Base-by-base conservation (phyloP, 2,113 vertebrate species). In the Tupaia chinensis region DNA sequence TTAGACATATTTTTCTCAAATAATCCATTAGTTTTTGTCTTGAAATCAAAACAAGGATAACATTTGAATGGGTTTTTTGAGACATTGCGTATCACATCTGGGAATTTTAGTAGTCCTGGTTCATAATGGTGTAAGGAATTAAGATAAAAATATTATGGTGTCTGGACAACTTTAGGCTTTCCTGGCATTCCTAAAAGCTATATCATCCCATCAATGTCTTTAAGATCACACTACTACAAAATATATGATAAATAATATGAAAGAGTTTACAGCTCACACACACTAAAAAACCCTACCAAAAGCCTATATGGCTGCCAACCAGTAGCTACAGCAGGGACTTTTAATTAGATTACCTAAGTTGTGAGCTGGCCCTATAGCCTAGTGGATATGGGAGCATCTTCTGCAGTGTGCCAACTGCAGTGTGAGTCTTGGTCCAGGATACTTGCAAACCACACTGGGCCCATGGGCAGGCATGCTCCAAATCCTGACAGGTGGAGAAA, bases 181-280 rank as follows among this genome's bases (percentile, higher is more conserved):
- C 19, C 65, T 56, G 2, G 13, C 78, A 29, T 16, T 19, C 91
- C 87, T n/a, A 13, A 83, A 8, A 58, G 19, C 14, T n/a, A 14
- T 72, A 14, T 72, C 32, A 12, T 1, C 3, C 19, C 8, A 15
- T 19, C 3, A 7, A 63, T n/a, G 74, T 2, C 70, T 89, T 87
- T 58, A 22, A 4, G 56, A n/a, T 53, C 19, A 44, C 12, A 15
- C 7, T 74, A 29, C 5, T 34, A 1, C 5, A 6, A 0, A 6
- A 1, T 74, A 69, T 23, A 44, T 44, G 44, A 44, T 44, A 58
- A 44, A 61, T 63, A 29, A 32, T 53, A 60, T 72, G 5, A 9
- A 74, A 54, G 56, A 53, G 6, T 66, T n/a, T 86, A 8, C 17
- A 16, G 13, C 13, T 69, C 25, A 63, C 25, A 22, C 25, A 72